These are phyloP conservation scores for Aelia acuminata DNA, from an alignment of 2,888 invertebrate genomes.

Conservation along the genomic window DNA sequence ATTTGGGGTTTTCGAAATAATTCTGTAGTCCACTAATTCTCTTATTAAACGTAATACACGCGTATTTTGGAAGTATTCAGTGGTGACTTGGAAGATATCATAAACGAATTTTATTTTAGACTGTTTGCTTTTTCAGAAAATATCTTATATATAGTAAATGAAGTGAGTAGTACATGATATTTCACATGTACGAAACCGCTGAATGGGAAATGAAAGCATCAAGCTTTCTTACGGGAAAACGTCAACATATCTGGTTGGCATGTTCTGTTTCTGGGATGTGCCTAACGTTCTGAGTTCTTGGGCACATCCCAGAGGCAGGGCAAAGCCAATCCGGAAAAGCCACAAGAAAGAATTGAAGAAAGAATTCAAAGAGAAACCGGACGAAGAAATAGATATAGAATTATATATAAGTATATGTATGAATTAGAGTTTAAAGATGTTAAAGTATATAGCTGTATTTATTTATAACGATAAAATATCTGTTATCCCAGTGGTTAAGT, in stretches of 20 bases:
- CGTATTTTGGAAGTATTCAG: not conserved
- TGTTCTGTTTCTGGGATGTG: slow-evolving; percentile 34
- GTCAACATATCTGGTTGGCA: slow-evolving; percentile 27
- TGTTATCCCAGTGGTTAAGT: too few relatives aligned
- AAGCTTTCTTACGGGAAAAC: not conserved
- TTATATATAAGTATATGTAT: too few relatives aligned
- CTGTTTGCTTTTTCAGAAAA: not conserved
- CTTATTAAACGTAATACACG: too few relatives aligned
- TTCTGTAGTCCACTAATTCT: too few relatives aligned
- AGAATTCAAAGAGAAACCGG: not conserved
- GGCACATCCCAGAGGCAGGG: slow-evolving; percentile 9
- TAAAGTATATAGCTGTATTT: too few relatives aligned
- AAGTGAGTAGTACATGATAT: slow-evolving; percentile 10
- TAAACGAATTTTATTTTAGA: not conserved
- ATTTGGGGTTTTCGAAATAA: too few relatives aligned
- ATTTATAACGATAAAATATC: too few relatives aligned
- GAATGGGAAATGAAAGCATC: not conserved
- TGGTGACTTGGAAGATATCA: not conserved
- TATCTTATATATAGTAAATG: not conserved
- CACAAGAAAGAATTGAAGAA: slow-evolving; percentile 1
- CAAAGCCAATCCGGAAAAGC: not conserved
- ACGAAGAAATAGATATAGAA: too few relatives aligned
- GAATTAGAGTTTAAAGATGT: too few relatives aligned
- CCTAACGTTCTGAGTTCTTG: not conserved
- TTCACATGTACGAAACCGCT: slow-evolving; percentile 17